A percentile compares a stretch with the other conserved stretches of the same genome.
Conservation (phyloP, 92 coral and sea anemone genomes). For the Paramuricea clavata region DNA sequence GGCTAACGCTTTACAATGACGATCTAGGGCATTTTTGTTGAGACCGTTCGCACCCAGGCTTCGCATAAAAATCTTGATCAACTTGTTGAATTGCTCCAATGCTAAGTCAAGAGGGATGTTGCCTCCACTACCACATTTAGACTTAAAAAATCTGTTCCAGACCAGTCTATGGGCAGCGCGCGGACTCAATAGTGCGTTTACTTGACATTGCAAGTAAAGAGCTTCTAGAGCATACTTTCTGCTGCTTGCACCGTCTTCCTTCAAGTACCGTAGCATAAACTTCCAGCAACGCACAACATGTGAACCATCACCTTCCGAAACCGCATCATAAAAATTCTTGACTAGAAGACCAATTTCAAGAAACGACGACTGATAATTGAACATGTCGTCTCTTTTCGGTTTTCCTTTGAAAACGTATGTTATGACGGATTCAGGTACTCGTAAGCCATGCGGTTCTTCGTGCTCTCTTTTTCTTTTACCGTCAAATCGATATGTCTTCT, state of each 20-base stretch:
- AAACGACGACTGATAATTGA: conserved; percentile 34
- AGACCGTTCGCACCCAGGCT: conserved; percentile 28
- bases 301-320: conserved; percentile 74
- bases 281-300: conserved; percentile 74
- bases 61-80: conserved; percentile 18
- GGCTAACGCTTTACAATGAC: conserved; percentile 58
- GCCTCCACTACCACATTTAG: conserved; percentile 19
- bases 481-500: conserved; percentile 28
- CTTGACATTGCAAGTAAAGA: conserved; percentile 75
- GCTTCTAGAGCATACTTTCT: conserved; percentile 75
- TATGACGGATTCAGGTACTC: neutral
- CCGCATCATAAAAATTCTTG: conserved; percentile 49
- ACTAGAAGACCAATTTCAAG: conserved; percentile 5
- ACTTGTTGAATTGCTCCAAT: conserved; percentile 17
- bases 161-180: conserved; percentile 65
- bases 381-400: conserved; percentile 37
- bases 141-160: conserved; percentile 18
- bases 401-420: neutral
- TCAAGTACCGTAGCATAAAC: conserved; percentile 67
- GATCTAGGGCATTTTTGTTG: conserved; percentile 45
- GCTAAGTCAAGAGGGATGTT: conserved; percentile 19
- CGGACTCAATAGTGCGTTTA: conserved; percentile 75
- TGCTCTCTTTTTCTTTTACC: conserved; percentile 42
- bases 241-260: conserved; percentile 70
- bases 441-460: conserved; percentile 27